Base-by-base conservation (phyloP, 2,797 vertebrate species). In the Acrossocheilus fasciatus region DNA sequence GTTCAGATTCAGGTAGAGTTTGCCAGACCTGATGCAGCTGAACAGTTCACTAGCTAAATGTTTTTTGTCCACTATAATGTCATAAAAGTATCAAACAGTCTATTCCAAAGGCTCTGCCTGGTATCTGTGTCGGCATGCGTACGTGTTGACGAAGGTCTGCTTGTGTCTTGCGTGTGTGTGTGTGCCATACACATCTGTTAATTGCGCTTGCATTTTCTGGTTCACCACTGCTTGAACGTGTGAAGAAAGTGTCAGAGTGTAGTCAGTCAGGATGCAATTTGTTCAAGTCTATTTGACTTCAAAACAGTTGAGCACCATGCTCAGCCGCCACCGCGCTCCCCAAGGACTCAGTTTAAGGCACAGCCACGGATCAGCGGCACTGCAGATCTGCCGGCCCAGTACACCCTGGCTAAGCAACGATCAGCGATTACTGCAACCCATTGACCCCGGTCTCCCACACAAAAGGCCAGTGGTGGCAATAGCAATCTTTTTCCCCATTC, bases 221-320 rank as follows among this genome's bases (percentile, higher is more conserved):
- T 78, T 84, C 78, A 88, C 74, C 79, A 18, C 52, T 64, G 57
- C 15, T 70, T 45, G 74, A 85, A 77, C 3, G 34, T 84, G 78
- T 86, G 73, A 87, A 50, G 77, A 84, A 87, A 86, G 72, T 57
- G 36, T 77, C 52, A 43, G 78, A 39, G 23, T 76, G 41, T 72
- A 84, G 86, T 77, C 17, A 30, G 73, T 77, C 64, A 75, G 84
- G 76, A 88, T 87, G 90, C 81, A 81, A 87, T 88, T 74, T 82
- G 88, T 87, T 84, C 20, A 20, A 84, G 87, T 82, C 74, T 85
- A 83, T 90, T 87, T 85, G 75, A 81, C 66, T 41, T 88, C 87
- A 77, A 79, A 87, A 84, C 68, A 75, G 57, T 50, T 17, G 30
- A 59, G 72, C 66, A 36, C 41, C 78, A 30, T 57, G 30, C 59